Percentiles rank a stretch among this genome's conserved stretches.
Evolutionary conservation across 2,113 vertebrate genomes (phyloP).

Genomic region (Phyllopteryx taeniolatus): DNA sequence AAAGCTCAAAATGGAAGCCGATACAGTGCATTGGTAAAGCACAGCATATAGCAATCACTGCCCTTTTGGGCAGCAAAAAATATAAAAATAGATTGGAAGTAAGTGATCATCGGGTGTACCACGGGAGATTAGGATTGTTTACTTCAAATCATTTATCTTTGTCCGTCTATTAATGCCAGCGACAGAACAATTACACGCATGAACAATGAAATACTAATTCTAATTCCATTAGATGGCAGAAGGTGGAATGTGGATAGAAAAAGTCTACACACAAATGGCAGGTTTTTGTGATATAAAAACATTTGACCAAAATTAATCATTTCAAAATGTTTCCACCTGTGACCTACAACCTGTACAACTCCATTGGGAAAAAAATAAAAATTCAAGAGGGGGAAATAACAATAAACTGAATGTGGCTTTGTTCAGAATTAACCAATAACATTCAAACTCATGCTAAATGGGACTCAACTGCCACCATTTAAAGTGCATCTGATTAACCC

Average conservation of each 20-base stretch:
- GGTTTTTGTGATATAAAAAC: neutral
- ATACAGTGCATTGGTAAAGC: neutral
- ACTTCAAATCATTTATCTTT: too few relatives aligned
- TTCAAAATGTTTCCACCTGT: neutral
- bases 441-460: neutral
- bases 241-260: neutral
- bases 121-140: too few relatives aligned
- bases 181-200: neutral
- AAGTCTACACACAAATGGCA: neutral
- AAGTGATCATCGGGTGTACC: neutral
- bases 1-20: too few relatives aligned
- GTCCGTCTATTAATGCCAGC: too few relatives aligned
- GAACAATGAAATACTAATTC: too few relatives aligned
- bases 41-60: neutral
- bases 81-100: neutral
- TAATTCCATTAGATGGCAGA: neutral
- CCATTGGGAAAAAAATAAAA: neutral
- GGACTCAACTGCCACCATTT: neutral
- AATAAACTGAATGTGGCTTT: neutral
- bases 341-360: neutral
- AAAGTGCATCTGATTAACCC: neutral
- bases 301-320: neutral
- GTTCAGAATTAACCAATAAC: neutral
- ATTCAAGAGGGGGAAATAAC: neutral
- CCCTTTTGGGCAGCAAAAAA: neutral